Conservation (phyloP, 2,113 vertebrate genomes). For the Spheniscus mendiculus region DNA sequence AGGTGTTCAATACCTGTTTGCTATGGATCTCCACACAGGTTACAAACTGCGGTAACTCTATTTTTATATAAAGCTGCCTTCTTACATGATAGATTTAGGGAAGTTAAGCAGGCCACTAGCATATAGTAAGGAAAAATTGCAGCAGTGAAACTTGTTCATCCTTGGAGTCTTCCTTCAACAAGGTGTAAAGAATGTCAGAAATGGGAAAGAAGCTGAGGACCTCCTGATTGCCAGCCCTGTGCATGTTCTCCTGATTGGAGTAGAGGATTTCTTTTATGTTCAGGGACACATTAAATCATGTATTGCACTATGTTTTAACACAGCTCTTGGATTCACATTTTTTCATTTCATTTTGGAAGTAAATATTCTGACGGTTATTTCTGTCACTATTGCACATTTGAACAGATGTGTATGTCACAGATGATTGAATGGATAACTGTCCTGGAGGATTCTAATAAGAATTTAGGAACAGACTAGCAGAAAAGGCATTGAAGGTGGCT, state of each 20-base stretch:
- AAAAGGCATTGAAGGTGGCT: background rate
- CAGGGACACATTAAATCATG: background rate
- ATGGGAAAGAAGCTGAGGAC: background rate
- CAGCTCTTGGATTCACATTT: background rate
- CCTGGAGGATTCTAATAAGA: background rate
- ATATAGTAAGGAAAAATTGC: background rate
- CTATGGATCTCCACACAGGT: background rate
- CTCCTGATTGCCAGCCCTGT: background rate
- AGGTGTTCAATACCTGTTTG: background rate
- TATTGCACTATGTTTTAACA: background rate
- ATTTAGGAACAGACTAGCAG: background rate
- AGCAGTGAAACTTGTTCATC: background rate
- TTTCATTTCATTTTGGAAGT: background rate
- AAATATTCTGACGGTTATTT: constrained; percentile 31
- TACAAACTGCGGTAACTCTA: background rate
- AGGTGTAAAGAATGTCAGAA: background rate
- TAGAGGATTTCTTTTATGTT: background rate
- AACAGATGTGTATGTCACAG: background rate
- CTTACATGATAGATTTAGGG: background rate
- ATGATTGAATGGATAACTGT: background rate
- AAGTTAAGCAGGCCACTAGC: background rate
- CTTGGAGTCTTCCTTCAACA: background rate
- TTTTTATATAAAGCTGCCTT: background rate
- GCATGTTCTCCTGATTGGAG: background rate
- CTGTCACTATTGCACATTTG: background rate